Conservation (phyloP, 2,797 vertebrate species). For the Kryptolebias ocellatus region DNA sequence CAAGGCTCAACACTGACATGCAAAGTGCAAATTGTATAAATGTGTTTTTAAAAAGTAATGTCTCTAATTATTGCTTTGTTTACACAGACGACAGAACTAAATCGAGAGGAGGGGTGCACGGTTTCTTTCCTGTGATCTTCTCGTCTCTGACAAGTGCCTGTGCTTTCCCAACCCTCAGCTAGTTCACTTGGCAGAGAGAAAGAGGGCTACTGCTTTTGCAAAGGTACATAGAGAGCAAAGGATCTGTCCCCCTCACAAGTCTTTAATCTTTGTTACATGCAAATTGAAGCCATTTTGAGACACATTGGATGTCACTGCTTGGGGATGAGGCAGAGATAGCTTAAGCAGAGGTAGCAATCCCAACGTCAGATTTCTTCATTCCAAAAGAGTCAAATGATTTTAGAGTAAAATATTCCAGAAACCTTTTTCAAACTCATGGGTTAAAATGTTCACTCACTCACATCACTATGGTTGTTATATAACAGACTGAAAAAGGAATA, state of each 20-base stretch:
- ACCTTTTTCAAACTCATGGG: too few relatives aligned
- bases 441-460: too few relatives aligned
- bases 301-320: background rate
- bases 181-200: conserved; percentile 12
- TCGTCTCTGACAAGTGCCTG: conserved; percentile 29
- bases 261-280: background rate
- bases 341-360: background rate
- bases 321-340: background rate
- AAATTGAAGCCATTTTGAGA: background rate
- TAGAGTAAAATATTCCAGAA: too few relatives aligned
- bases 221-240: conserved; percentile 6
- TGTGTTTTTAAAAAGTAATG: conserved; percentile 42
- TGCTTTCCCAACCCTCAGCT: conserved; percentile 33
- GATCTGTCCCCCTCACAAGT: background rate
- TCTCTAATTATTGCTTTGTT: conserved; percentile 61
- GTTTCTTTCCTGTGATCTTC: conserved; percentile 35
- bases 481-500: too few relatives aligned
- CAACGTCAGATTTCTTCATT: background rate
- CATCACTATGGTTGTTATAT: too few relatives aligned
- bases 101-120: conserved; percentile 7
- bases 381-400: too few relatives aligned
- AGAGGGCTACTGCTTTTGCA: conserved; percentile 7
- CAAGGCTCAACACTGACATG: background rate
- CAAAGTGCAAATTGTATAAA: conserved; percentile 6
- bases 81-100: conserved; percentile 44